Evolutionary conservation across 2,888 invertebrate species (phyloP), one percentile per base, ranked within the genome.

Genomic region (Crocallis elinguaria): DNA sequence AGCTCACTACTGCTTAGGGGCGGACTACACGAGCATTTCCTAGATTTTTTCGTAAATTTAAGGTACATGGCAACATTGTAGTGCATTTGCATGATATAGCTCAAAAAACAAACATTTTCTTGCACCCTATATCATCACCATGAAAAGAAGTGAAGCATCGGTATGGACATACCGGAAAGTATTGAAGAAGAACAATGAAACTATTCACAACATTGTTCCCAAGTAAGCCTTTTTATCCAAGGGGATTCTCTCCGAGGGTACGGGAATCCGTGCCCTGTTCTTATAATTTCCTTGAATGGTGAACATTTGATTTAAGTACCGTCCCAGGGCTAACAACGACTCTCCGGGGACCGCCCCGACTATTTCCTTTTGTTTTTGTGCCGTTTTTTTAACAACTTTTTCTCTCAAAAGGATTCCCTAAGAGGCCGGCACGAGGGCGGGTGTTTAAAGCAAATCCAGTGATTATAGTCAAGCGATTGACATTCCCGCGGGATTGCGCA

Each of bases 281-380:
- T 89, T 87, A 86, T 87, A 89, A 89, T 89, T 89, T 86, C 84
- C 85, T 84, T 83, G 84, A 88, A 88, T 83, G 83, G 84, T 82
- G 86, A 86, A 84, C 88, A 86, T 89, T 89, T 89, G 88, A 89
- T 88, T 88, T 87, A 89, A 89, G 88, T 86, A 86, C 85, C 86
- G 85, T 86, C 88, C 87, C 86, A 84, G 78, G 83, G 82, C 82
- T 79, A 84, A 75, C 73, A 83, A 88, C 79, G 88, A 76, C 80
- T 79, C 88, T 69, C 82, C 41, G 60, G 82, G 79, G 88, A 84
- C 82, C 88, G 83, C 87, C 88, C 88, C 82, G 83, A 84, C 88
- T 88, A 88, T 89, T 88, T 85, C 79, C 84, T 76, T 87, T 88
- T 88, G 84, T 88, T 88, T 86, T 83, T 84, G 82, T 80, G 75